These are phyloP conservation scores for Omphaloscelis lunosa DNA, from an alignment of 2,888 invertebrate genomes.

Conservation along the genomic window DNA sequence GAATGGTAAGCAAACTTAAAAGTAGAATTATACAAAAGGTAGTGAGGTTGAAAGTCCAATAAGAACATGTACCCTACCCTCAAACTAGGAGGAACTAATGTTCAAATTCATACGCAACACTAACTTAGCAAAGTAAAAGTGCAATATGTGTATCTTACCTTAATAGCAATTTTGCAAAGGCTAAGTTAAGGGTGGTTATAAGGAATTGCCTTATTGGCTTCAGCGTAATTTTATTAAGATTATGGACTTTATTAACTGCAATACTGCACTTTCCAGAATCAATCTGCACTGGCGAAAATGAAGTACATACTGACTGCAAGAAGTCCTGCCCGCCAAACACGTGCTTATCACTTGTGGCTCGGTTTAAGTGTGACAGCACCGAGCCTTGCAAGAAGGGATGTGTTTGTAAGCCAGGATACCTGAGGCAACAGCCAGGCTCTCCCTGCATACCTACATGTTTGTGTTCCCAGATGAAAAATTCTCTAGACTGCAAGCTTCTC, in stretches of 20 bases:
- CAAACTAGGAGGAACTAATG: neutral
- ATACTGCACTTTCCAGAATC: conserved; percentile 3
- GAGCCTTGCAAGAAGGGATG: conserved; percentile 47
- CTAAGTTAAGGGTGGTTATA: neutral
- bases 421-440: conserved; percentile 21
- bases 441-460: conserved; percentile 40
- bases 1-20: too few species aligned
- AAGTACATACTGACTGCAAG: conserved; percentile 43
- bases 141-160: neutral
- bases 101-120: neutral
- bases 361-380: conserved; percentile 33
- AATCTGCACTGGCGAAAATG: conserved; percentile 41
- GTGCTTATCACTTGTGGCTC: conserved; percentile 32
- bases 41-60: too few species aligned
- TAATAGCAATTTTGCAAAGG: neutral
- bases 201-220: neutral
- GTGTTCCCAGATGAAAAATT: conserved; percentile 35
- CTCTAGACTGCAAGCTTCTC: conserved; percentile 22
- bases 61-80: too few species aligned
- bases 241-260: neutral
- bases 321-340: conserved; percentile 38
- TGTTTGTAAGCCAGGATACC: conserved; percentile 38
- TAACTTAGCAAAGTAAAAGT: neutral
- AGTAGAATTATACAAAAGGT: too few species aligned
- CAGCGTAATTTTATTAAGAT: neutral